These are phyloP conservation scores for Tenthredo distinguenda DNA, from an alignment of 2,888 invertebrate species.

Conservation along the genomic window DNA sequence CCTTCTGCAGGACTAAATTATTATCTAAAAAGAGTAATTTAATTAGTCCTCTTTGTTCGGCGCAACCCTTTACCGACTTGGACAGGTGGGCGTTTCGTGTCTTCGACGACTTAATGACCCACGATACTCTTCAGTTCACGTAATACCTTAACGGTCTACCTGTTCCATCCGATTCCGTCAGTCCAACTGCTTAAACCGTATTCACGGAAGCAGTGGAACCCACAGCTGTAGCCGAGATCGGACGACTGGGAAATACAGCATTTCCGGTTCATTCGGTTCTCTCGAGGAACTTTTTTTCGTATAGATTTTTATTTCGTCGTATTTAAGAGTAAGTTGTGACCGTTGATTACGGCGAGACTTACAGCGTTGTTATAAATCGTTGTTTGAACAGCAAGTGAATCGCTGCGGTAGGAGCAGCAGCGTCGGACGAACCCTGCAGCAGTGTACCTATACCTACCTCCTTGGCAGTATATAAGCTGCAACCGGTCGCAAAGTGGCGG, in stretches of 20 bases:
- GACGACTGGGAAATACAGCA: neutral
- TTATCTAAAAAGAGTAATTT: slow-evolving; percentile 46
- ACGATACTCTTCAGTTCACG: slow-evolving; percentile 4
- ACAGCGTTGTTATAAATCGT: slow-evolving; percentile 9
- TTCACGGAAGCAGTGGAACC: neutral
- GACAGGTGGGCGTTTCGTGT: slow-evolving; percentile 48
- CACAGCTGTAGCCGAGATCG: neutral
- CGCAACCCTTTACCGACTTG: slow-evolving; percentile 39
- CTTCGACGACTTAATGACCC: slow-evolving; percentile 47
- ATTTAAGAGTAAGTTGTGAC: neutral
- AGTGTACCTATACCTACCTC: neutral
- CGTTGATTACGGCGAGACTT: slow-evolving; percentile 15
- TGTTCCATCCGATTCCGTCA: neutral
- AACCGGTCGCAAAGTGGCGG: slow-evolving; percentile 49
- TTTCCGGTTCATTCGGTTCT: neutral
- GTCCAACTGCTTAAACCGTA: neutral
- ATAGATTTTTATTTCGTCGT: neutral
- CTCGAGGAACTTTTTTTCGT: neutral
- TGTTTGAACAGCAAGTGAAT: neutral
- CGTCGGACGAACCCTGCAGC: neutral
- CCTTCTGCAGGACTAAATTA: slow-evolving; percentile 22
- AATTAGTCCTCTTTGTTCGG: slow-evolving; percentile 48
- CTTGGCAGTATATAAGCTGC: neutral
- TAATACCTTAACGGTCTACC: slow-evolving; percentile 4
- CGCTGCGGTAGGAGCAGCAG: neutral